Evolutionary conservation across 2,797 vertebrate species (phyloP).

Genomic region (Percopsis omiscomaycus): DNA sequence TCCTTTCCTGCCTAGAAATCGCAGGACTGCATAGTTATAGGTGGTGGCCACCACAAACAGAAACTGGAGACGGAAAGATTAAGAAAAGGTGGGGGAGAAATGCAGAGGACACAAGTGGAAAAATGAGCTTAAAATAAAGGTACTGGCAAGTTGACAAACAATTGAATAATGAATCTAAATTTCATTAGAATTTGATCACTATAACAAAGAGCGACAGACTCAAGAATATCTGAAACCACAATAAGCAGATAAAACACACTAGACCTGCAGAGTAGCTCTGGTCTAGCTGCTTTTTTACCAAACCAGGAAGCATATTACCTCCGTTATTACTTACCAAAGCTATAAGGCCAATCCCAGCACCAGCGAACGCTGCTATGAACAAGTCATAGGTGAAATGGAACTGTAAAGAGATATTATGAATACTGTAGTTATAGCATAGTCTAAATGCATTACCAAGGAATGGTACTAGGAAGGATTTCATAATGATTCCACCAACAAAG

Average conservation of each 20-base stretch:
- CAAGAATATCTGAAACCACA: too few relatives aligned
- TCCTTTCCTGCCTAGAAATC: slow-evolving; percentile 93
- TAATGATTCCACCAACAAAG: slow-evolving; percentile 5
- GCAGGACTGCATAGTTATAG: slow-evolving; percentile 97
- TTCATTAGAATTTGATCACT: neutral
- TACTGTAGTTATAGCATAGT: slow-evolving; percentile 5
- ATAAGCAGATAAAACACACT: too few relatives aligned
- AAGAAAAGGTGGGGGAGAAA: slow-evolving; percentile 16
- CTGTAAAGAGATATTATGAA: slow-evolving; percentile 72
- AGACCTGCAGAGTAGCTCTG: too few relatives aligned
- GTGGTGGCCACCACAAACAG: slow-evolving; percentile 92
- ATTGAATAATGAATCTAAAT: neutral
- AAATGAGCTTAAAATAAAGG: neutral
- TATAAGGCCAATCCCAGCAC: slow-evolving; percentile 90
- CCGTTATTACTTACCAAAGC: slow-evolving; percentile 87
- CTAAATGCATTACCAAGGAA: neutral
- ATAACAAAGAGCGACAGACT: neutral
- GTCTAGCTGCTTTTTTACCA: too few relatives aligned
- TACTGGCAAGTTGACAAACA: neutral
- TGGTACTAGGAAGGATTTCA: neutral
- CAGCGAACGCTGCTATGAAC: slow-evolving; percentile 93
- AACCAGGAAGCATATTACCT: neutral
- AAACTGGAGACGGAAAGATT: slow-evolving; percentile 76
- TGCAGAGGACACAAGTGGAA: neutral
- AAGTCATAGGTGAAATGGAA: slow-evolving; percentile 96